Evolutionary conservation across 37 sponge, comb jelly and placozoan species (phyloP), one percentile per base, ranked within the genome.

Genomic region (Ephydatia muelleri): DNA sequence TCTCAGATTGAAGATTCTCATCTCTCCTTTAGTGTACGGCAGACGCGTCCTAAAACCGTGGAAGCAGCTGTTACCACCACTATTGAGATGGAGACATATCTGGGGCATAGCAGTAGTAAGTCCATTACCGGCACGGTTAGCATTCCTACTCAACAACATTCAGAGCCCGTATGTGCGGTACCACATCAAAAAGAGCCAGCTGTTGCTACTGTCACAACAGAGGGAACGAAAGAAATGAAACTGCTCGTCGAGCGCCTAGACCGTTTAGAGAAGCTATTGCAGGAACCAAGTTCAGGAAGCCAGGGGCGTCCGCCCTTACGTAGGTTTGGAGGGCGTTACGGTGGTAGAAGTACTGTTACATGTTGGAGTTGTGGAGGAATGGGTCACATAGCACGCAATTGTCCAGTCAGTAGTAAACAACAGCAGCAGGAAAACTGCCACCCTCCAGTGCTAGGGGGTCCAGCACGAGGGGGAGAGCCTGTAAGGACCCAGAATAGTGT

Each of bases 11-110:
- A n/a, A 68, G 28, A n/a, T n/a, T 28, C 69, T 29, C 69, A 68
- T 5, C 26, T 68, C 69, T n/a, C 69, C 29, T 68, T 68, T 68
- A 68, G 69, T 68, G 69, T 68, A 28, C 26, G 29, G 29, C 69
- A 68, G 69, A 68, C 26, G 29, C 29, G 69, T 28, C 69, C 69
- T 29, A 68, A 68, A 28, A 68, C 69, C 26, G 26, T 68, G 69
- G 69, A 68, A 68, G 29, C 26, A 68, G 69, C 69, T 68, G 69
- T 68, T 28, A 68, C 69, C 26, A 28, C 69, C 69, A 68, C 69
- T 68, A 29, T 68, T n/a, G 69, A 68, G 29, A 68, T 68, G 69
- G 69, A 68, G 29, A 70, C 82, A 19, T 81, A 81, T 47, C 31
- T 81, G 32, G 23, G 34, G 23, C 34, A n/a, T n/a, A n/a, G n/a